These are phyloP conservation scores for Cyphomyrus discorhynchus DNA, from an alignment of 2,113 vertebrate species.

Conservation along the genomic window DNA sequence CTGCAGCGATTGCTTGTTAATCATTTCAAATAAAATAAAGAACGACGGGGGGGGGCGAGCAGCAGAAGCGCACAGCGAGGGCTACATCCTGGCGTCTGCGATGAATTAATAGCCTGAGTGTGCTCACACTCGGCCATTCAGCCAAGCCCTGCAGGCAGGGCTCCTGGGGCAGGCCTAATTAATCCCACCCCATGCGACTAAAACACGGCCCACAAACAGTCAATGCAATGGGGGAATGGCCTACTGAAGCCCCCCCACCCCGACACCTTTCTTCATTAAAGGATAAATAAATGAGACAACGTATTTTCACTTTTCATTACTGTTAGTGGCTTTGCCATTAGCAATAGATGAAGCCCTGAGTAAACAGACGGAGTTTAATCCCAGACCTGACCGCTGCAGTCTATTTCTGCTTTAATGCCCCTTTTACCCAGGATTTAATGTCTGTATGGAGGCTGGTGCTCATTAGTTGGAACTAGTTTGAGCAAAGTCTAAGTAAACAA, in stretches of 20 bases:
- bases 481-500: slow-evolving; percentile 9
- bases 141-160: slow-evolving; percentile 60
- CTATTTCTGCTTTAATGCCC: slow-evolving; percentile 38
- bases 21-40: slow-evolving; percentile 37
- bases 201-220: slow-evolving; percentile 53
- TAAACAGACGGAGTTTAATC: slow-evolving; percentile 59
- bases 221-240: slow-evolving; percentile 47
- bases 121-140: slow-evolving; percentile 62
- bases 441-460: slow-evolving; percentile 16
- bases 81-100: slow-evolving; percentile 55
- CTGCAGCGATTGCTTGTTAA: slow-evolving; percentile 39
- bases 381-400: slow-evolving; percentile 46
- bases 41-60: slow-evolving; percentile 27
- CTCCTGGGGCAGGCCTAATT: slow-evolving; percentile 69
- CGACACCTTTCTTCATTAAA: slow-evolving; percentile 53
- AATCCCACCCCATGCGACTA: slow-evolving; percentile 66
- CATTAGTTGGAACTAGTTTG: slow-evolving; percentile 7
- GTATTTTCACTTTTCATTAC: slow-evolving; percentile 55
- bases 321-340: slow-evolving; percentile 44
- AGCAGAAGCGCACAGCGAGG: slow-evolving; percentile 52
- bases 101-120: slow-evolving; percentile 62
- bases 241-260: slow-evolving; percentile 35
- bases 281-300: slow-evolving; percentile 56
- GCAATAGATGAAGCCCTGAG: slow-evolving; percentile 52
- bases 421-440: slow-evolving; percentile 31